These are phyloP conservation scores for Balearica regulorum DNA, from an alignment of 2,797 vertebrate genomes.

Conservation along the genomic window DNA sequence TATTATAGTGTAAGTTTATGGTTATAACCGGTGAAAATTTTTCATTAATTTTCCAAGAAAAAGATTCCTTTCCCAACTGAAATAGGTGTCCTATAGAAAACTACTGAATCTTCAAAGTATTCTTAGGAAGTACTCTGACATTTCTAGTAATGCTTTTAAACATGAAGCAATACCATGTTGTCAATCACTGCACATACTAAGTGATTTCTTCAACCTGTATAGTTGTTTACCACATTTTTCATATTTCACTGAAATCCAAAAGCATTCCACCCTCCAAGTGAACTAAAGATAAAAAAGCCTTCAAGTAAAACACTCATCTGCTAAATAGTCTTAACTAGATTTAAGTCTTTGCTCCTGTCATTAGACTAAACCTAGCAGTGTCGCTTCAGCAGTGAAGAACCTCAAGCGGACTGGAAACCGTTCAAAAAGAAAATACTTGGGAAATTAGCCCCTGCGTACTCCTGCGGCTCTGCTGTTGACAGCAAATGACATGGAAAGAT, in stretches of 20 bases:
- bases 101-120: neutral
- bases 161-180: neutral
- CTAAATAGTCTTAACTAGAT: neutral
- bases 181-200: neutral
- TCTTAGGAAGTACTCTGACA: neutral
- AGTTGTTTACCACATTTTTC: neutral
- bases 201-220: neutral
- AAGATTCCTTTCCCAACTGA: neutral
- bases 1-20: neutral
- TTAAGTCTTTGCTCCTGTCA: neutral
- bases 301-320: neutral
- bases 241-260: neutral
- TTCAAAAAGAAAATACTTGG: neutral
- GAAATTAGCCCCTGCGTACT: neutral
- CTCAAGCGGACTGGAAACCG: neutral
- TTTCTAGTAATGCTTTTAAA: neutral
- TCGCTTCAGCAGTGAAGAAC: neutral
- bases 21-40: neutral
- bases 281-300: neutral
- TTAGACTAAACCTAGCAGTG: neutral
- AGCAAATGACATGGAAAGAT: neutral
- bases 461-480: neutral
- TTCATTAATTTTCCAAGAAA: neutral
- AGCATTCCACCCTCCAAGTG: neutral
- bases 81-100: neutral